Base-by-base conservation (phyloP, 1,140 invertebrate species). In the Druon quercuslanigerum region DNA sequence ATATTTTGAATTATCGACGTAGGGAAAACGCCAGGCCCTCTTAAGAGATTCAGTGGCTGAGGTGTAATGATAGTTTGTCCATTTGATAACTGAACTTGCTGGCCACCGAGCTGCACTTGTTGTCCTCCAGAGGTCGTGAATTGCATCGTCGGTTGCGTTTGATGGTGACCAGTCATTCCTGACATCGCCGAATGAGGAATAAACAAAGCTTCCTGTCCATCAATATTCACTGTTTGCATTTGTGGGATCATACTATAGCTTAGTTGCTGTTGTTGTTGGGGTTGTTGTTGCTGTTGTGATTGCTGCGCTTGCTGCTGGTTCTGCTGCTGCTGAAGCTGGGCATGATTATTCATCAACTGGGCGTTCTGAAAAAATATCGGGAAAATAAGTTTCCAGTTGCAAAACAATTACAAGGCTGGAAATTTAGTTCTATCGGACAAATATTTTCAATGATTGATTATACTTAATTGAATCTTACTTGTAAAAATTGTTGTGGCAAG, bases 121-220 rank as follows among this genome's bases (percentile, higher is more conserved):
- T 93, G 92, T 9, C 90, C 91, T 73, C 90, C 90, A 77, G 89
- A 84, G 40, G 88, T 86, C 3, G 90, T 66, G 50, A 91, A 91
- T 50, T 91, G 90, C 89, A 91, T 90, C 0, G 90, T 83, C 0
- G 90, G 87, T 50, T 90, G 89, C 0, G 82, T 74, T 50, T 91
- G 91, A 74, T 91, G 90, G 80, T 91, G 90, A 17, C 76, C 85
- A 5, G 86, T 83, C 0, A 86, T 86, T 4, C 60, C 60, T n/a
- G 88, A 87, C 85, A 90, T 93, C 8, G 91, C 90, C 0, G 88
- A 93, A 54, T 89, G 94, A 60, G 96, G 97, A 85, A 97, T 96
- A 88, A 98, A 96, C 25, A 98, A 93, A 0, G 97, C 96, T 87
- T 98, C 97, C 86, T 98, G 97, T 0, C 97, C 97, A 89, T 98